Conservation (phyloP, 2,113 vertebrate genomes). For the Ursus arctos region DNA sequence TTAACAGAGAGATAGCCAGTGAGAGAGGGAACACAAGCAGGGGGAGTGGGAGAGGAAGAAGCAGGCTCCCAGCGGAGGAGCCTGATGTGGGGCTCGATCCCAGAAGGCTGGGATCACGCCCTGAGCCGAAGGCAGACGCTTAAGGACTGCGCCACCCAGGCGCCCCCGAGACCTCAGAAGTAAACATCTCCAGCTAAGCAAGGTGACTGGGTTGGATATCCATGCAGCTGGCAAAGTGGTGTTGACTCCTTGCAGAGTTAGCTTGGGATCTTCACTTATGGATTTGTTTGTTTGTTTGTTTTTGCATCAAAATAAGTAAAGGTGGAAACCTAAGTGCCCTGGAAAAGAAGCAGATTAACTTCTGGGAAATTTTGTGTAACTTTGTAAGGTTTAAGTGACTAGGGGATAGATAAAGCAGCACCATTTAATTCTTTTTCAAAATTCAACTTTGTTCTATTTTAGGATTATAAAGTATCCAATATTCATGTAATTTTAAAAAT, state of each 20-base stretch:
- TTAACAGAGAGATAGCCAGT: too few relatives aligned
- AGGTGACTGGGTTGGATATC: not conserved
- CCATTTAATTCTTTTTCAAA: not conserved
- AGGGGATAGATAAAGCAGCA: not conserved
- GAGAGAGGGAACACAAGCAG: too few relatives aligned
- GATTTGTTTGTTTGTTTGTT: not conserved
- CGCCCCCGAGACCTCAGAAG: not conserved
- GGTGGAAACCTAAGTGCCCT: not conserved
- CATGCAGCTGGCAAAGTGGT: not conserved
- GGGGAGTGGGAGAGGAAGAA: too few relatives aligned
- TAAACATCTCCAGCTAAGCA: not conserved
- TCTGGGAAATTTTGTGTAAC: not conserved
- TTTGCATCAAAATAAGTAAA: not conserved
- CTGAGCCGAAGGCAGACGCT: too few relatives aligned
- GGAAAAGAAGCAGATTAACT: not conserved
- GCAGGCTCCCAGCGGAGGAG: too few relatives aligned
- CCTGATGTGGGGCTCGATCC: not conserved
- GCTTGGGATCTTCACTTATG: not conserved
- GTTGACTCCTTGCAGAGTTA: not conserved
- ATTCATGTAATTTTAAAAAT: not conserved
- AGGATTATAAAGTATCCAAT: not conserved
- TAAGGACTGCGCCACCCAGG: too few relatives aligned
- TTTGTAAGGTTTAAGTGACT: not conserved
- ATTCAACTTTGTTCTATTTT: not conserved
- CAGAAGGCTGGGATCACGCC: too few relatives aligned